Base-by-base conservation (phyloP, 37 sponge, comb jelly and placozoan genomes). In the Spongilla lacustris region DNA sequence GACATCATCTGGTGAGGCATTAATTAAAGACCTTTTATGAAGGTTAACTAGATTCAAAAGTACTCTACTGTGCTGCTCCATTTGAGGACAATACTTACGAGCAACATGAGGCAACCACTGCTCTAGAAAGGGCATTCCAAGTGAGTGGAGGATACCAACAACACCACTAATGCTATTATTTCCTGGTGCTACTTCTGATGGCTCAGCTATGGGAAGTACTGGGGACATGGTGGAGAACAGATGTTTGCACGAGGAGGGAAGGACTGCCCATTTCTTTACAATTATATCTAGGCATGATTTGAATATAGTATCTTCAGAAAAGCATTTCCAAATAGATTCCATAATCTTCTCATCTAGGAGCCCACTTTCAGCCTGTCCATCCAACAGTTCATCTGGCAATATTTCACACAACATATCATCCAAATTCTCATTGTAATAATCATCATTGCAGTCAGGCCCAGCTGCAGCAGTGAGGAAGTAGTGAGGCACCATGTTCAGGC, bases 101-200 rank as follows among this genome's bases (percentile, higher is more conserved):
- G 58, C 58, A 6, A 1, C 19, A 14, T 0, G 14, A 36, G 26
- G 76, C 83, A 27, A 82, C 50, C 24, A 48, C 23, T 24, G 71
- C 74, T 76, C 78, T 10, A 88, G 26, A 26, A 88, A 77, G 10
- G 88, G 88, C 82, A 81, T 81, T 71, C 26, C 25, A 37, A 88
- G 73, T 34, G 24, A 31, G 21, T 58, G 19, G 6, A 75, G 28
- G 6, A 82, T 36, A 17, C 4, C 25, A n/a, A 17, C 10, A 25
- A 34, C 4, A 35, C 10, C 14, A 36, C 27, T 17, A 29, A 48
- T 24, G 14, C 28, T 36, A 1, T 17, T 13, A 41, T 6, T 2
- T n/a, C 5, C 25, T 49, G 4, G n/a, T 38, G 49, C 11, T 23
- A 5, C 0, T 21, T 58, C 24, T 24, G 28, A 41, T 27, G 78